A percentile compares a stretch with the other conserved stretches of the same genome.
phyloP scores from a whole-genome alignment of 2,113 vertebrate genomes.

The Amphiprion ocellaris region DNA sequence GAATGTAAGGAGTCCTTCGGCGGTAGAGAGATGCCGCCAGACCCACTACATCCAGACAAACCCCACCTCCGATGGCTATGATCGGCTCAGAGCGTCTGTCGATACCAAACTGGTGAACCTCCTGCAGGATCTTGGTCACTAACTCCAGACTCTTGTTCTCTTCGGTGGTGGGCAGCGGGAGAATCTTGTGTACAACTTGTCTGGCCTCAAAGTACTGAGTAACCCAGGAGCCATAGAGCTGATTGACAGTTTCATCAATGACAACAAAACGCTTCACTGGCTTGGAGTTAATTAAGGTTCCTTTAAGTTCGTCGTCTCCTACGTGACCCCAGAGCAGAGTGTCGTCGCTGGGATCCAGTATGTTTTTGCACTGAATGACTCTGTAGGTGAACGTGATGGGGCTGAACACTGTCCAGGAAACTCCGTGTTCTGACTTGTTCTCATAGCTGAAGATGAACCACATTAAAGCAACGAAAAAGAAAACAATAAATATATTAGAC shows the following conservation, averaged over 20 bases:
- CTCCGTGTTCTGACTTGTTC: constrained; percentile 66
- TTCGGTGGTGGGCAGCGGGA: constrained; percentile 83
- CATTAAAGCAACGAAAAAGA: neutral
- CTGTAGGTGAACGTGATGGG: constrained; percentile 86
- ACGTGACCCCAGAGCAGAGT: constrained; percentile 85
- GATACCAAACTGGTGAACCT: constrained; percentile 83
- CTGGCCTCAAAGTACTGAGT: constrained; percentile 81
- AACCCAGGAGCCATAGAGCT: constrained; percentile 82
- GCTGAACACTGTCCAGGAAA: constrained; percentile 85
- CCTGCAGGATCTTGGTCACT: constrained; percentile 83
- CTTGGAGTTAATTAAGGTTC: constrained; percentile 41
- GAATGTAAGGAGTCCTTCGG: constrained; percentile 85
- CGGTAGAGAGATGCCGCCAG: constrained; percentile 84
- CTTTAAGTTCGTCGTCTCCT: constrained; percentile 69
- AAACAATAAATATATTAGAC: neutral
- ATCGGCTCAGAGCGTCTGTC: constrained; percentile 85
- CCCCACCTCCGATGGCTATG: constrained; percentile 84
- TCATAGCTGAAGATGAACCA: constrained; percentile 76
- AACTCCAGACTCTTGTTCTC: constrained; percentile 86
- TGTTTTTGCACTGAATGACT: constrained; percentile 80
- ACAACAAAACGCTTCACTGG: constrained; percentile 83
- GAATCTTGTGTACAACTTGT: constrained; percentile 78
- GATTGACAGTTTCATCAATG: constrained; percentile 83
- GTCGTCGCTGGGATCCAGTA: constrained; percentile 81
- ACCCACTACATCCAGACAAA: constrained; percentile 87